Evolutionary conservation across 1,140 invertebrate species (phyloP), one percentile per base, ranked within the genome.

Genomic region (Notospermus geniculatus): DNA sequence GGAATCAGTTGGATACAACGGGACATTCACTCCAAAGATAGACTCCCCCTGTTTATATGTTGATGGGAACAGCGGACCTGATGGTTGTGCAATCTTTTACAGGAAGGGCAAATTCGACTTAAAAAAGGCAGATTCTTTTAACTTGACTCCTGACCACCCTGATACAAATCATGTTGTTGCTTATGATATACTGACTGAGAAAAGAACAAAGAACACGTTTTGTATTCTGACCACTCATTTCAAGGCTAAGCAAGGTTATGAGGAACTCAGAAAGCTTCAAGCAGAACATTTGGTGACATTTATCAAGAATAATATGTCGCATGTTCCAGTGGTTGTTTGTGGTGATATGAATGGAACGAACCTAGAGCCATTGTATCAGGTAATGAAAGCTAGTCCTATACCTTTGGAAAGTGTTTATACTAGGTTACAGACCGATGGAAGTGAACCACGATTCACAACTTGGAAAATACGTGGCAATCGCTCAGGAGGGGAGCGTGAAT

Each of bases 291-390:
- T 91, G 17, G 71, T 89, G 9, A 80, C 86, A 9, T 88, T 88
- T 62, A 75, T 91, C 0, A 71, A 79, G 27, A 22, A 72, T 19
- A 73, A 81, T n/a, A 79, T 85, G 58, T 66, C 25, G 54, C 78
- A 82, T 25, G 36, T 43, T 23, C 72, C 90, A 0, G 70, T 89
- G 0, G 79, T 92, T 25, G 65, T 91, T 1, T 88, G 87, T 69
- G 90, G 90, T 0, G 90, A 92, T 71, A 91, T 92, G 69, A 92
- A 92, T 79, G 90, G 89, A 0, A 88, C 89, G 72, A 88, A 88
- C 0, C 82, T 71, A 2, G 90, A 91, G 76, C 87, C 88, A 5
- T 85, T 91, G 13, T 90, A 91, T 30, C 43, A 73, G 45, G 69
- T 70, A 23, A 65, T 75, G 46, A 60, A 60, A 22, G 43, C 43